These are phyloP conservation scores for Drosophila athabasca DNA, from an alignment of 1,140 invertebrate species.

Conservation along the genomic window DNA sequence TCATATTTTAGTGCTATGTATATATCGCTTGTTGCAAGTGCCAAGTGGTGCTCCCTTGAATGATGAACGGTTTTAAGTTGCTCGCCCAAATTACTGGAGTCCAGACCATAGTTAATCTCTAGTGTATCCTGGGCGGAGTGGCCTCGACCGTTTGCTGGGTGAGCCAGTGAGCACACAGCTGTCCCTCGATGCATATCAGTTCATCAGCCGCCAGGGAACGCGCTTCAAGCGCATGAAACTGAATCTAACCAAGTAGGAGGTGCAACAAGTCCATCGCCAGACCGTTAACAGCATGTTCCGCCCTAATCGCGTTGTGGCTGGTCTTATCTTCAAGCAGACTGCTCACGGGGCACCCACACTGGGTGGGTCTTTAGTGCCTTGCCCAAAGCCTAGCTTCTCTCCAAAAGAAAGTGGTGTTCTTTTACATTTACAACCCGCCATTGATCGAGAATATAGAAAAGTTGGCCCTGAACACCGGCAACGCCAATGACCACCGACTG, in stretches of 20 bases:
- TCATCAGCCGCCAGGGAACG: slow-evolving; percentile 93
- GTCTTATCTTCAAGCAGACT: slow-evolving; percentile 98
- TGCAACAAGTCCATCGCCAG: slow-evolving; percentile 96
- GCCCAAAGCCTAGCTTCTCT: slow-evolving; percentile 97
- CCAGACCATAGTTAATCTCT: slow-evolving; percentile 98
- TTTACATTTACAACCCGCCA: slow-evolving; percentile 98
- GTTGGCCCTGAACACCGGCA: slow-evolving; percentile 95
- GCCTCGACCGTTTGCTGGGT: slow-evolving; percentile 97
- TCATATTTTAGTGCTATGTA: no score
- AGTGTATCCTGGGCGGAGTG: slow-evolving; percentile 98
- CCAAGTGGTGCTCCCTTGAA: slow-evolving; percentile 97
- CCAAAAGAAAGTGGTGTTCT: slow-evolving; percentile 98
- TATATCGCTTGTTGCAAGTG: no score
- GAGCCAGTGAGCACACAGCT: slow-evolving; percentile 98
- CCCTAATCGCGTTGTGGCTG: slow-evolving; percentile 95
- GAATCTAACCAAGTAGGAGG: slow-evolving; percentile 97
- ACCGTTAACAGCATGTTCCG: slow-evolving; percentile 99
- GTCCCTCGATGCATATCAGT: slow-evolving; percentile 98
- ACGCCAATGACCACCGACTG: slow-evolving; percentile 94
- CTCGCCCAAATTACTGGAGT: slow-evolving; percentile 97
- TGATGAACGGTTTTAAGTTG: slow-evolving; percentile 87
- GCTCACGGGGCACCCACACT: slow-evolving; percentile 98
- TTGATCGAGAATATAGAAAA: slow-evolving; percentile 99
- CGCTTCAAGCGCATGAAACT: slow-evolving; percentile 98
- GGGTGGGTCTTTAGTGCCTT: slow-evolving; percentile 98